Evolutionary conservation across 2,797 vertebrate genomes (phyloP), one percentile per base, ranked within the genome.

Genomic region (Helarctos malayanus): DNA sequence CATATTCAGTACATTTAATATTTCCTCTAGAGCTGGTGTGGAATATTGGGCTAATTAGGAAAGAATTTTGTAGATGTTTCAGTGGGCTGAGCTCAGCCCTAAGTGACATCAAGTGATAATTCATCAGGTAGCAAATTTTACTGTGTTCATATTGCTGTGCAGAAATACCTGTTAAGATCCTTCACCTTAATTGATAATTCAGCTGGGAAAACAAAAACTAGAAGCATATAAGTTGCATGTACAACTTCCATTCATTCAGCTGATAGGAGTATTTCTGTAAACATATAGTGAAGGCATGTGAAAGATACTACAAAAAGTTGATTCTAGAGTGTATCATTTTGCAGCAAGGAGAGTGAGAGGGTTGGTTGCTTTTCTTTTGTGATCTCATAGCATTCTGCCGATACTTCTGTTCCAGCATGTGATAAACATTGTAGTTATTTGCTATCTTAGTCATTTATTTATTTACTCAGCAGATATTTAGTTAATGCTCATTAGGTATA

Each of bases 351-450:
- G 38, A 76, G 13, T 35, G 38, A 78, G 21, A 84, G 41, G 7
- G 16, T 86, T 94, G 75, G 3, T 89, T 89, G 18, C 38, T 85
- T 89, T 49, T 35, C 27, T 27, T 95, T 88, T 91, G 59, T 89
- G n/a, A 85, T 95, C 79, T 89, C 57, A 86, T 45, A 84, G 25
- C 45, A 59, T 15, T 94, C 38, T 79, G 45, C 47, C 61, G 27
- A 83, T 86, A 49, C 14, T 65, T 94, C n/a, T 82, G 8, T 87
- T 92, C 3, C 10, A 86, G 61, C 41, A 54, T 79, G 21, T 90
- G 87, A 88, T 73, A 90, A 91, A 38, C 56, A 73, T 9, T 97
- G 63, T 59, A 95, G 52, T 86, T 47, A 49, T 75, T 82, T 96
- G n/a, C 54, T 80, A 12, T 87, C 86, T 80, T 86, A 41, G 41